A percentile compares a stretch with the other conserved stretches of the same genome.
Conservation (phyloP, 2,888 invertebrate species). For the Camponotus fellah region DNA sequence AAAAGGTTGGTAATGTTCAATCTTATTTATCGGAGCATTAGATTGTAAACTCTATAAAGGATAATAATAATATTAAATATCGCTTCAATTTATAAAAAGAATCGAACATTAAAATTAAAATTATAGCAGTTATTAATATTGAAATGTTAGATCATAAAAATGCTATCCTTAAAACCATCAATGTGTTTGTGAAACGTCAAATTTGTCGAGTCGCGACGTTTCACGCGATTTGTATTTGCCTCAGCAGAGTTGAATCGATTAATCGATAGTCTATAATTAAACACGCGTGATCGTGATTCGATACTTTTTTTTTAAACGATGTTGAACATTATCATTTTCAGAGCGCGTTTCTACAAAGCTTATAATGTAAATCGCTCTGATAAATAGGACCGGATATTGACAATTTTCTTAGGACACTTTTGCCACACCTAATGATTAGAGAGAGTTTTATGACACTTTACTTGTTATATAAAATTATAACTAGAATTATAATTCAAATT, state of each 20-base stretch:
- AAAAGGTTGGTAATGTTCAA: too few species aligned
- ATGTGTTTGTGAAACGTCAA: too few species aligned
- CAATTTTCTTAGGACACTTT: neutral
- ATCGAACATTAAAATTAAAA: too few species aligned
- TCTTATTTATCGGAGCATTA: too few species aligned
- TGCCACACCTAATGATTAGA: neutral
- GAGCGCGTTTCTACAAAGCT: neutral
- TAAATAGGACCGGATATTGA: neutral
- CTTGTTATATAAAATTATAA: neutral
- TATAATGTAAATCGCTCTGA: neutral
- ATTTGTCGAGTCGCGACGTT: neutral
- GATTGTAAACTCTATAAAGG: too few species aligned
- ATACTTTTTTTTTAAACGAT: neutral
- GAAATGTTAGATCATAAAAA: conserved; percentile 53
- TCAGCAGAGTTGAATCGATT: neutral
- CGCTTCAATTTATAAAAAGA: too few species aligned
- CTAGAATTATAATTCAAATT: neutral
- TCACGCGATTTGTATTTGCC: neutral
- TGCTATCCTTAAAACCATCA: conserved; percentile 52
- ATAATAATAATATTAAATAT: too few species aligned
- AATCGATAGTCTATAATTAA: neutral
- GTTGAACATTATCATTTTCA: neutral
- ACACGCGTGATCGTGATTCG: neutral
- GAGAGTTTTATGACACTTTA: neutral
- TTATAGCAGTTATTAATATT: too few species aligned